A percentile compares a stretch with the other conserved stretches of the same genome.
phyloP scores from a whole-genome alignment of 2,797 vertebrate species.

The Gymnoscopelus braueri region DNA sequence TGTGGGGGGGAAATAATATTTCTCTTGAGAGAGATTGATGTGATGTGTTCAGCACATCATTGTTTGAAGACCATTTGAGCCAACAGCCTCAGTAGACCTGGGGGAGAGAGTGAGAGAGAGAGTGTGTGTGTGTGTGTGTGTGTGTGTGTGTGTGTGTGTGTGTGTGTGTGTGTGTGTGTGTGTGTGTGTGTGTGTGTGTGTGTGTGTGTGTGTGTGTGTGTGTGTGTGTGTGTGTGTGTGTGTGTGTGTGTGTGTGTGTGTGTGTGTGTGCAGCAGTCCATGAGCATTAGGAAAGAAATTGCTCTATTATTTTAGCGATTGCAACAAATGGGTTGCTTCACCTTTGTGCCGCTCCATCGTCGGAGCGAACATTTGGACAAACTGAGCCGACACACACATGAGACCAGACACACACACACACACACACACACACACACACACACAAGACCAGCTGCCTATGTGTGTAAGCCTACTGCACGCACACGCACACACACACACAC shows the following conservation, averaged over 20 bases:
- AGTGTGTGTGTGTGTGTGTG: constrained; percentile 3
- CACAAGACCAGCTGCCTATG: too few species aligned
- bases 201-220: constrained; percentile 8
- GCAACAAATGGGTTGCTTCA: constrained; percentile 79
- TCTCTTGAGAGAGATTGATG: constrained; percentile 82
- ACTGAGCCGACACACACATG: constrained; percentile 56
- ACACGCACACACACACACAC: too few species aligned
- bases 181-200: background rate
- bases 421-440: too few species aligned
- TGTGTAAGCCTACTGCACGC: too few species aligned
- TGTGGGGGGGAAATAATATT: constrained; percentile 74
- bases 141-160: constrained; percentile 24
- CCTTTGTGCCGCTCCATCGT: constrained; percentile 75
- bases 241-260: constrained; percentile 26
- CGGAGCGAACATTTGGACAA: constrained; percentile 64
- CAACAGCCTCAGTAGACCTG: constrained; percentile 73
- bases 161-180: constrained; percentile 24
- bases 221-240: constrained; percentile 6
- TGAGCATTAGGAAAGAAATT: constrained; percentile 78
- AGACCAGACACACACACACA: constrained; percentile 38
- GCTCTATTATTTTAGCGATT: constrained; percentile 79
- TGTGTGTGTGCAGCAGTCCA: constrained; percentile 59
- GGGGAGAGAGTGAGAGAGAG: constrained; percentile 1
- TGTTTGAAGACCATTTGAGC: constrained; percentile 76
- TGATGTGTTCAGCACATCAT: constrained; percentile 76